Evolutionary conservation across 1,140 invertebrate species (phyloP), one percentile per base, ranked within the genome.

Genomic region (Diachasmimorpha longicaudata): DNA sequence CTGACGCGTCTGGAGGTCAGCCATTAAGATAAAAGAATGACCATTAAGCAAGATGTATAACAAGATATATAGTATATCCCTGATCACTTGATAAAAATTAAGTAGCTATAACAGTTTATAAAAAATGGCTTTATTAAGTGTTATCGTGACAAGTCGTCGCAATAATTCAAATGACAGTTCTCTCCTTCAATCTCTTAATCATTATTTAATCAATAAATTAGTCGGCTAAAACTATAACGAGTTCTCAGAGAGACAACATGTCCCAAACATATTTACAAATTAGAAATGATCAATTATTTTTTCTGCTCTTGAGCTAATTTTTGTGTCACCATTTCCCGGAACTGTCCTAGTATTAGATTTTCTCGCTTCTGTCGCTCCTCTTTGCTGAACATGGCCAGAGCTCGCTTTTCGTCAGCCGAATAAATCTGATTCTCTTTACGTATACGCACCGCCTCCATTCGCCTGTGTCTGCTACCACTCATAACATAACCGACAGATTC

Each of bases 381-480:
- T 89, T 98, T 97, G 86, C 97, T 99, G 86, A 99, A 99, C 93
- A 98, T 98, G 1, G 96, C 97, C 70, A 99, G 90, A 9, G 98
- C 97, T 80, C 98, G 91, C 87, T 99, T 99, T 87, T 99, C 99
- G 89, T 99, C 99, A 3, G 98, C 99, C 21, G 97, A 98, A 90
- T 99, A 99, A 87, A 99, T 98, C 90, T 99, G 97, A 91, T 99
- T 99, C 90, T 99, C 99, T 86, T 99, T 99, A 80, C 99, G 92
- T 69, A 99, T 94, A 90, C 99, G 96, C 1, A 99, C 98, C 82
- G 99, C 99, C 90, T 99, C 99, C 99, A 99, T 99, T 76, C 98
- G 93, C 11, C 99, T 95, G 92, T 99, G 98, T 83, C 98, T 93
- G 89, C 96, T 98, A 23, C 98, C 98, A 87, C 97, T 98, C 98